A percentile compares a stretch with the other conserved stretches of the same genome.
Evolutionary conservation across 2,888 invertebrate species (phyloP).

Genomic region (Eristalis intricaria): DNA sequence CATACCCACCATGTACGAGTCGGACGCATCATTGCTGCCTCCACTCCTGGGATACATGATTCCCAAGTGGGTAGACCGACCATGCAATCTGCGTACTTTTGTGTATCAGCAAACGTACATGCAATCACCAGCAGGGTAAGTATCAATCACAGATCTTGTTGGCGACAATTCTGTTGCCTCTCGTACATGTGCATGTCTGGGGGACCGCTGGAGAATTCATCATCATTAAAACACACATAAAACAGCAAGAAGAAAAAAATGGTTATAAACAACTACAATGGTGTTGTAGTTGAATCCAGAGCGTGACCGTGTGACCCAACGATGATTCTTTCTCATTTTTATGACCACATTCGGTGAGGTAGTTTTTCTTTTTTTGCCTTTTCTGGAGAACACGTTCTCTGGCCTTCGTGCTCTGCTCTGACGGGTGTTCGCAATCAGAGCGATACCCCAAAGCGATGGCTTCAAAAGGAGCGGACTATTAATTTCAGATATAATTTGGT

Average conservation of each 20-base stretch:
- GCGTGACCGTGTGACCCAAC: slow-evolving; percentile 22
- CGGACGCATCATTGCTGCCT: not conserved
- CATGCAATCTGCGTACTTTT: slow-evolving; percentile 6
- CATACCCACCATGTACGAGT: not conserved
- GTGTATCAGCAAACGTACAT: not conserved
- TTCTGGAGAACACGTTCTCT: not conserved
- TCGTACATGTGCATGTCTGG: slow-evolving; percentile 18
- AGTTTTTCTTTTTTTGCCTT: not conserved
- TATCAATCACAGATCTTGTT: slow-evolving; percentile 35
- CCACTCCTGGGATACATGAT: slow-evolving; percentile 7
- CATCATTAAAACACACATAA: slow-evolving; percentile 2
- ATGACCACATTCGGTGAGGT: not conserved
- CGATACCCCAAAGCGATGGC: not conserved
- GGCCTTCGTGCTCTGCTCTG: not conserved
- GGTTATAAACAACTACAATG: not conserved
- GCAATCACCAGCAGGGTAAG: slow-evolving; percentile 37
- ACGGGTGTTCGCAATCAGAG: not conserved
- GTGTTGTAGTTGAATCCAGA: slow-evolving; percentile 32
- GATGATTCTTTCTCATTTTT: slow-evolving; percentile 5
- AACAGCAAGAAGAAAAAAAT: not conserved
- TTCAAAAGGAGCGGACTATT: not conserved
- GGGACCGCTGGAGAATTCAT: slow-evolving; percentile 18
- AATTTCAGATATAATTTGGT: not conserved
- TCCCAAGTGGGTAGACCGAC: slow-evolving; percentile 1
- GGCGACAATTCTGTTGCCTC: slow-evolving; percentile 7